Evolutionary conservation across 2,113 vertebrate species (phyloP).

Genomic region (Vulpes lagopus): DNA sequence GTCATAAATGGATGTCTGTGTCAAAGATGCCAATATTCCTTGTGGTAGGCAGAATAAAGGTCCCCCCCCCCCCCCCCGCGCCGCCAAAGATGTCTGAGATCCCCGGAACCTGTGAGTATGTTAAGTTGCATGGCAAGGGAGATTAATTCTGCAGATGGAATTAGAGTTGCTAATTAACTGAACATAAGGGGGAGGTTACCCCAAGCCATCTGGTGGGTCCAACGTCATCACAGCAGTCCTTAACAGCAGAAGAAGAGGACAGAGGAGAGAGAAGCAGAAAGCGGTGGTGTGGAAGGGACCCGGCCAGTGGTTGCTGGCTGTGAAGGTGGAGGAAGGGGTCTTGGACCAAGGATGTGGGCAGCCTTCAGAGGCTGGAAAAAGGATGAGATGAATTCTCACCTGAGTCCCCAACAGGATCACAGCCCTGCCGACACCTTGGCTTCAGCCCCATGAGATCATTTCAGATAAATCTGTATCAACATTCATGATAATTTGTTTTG

Average conservation of each 20-base stretch:
- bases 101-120: background rate
- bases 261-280: background rate
- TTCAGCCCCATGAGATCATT: background rate
- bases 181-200: background rate
- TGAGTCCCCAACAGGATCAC: background rate
- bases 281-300: background rate
- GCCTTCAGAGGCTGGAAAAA: background rate
- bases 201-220: background rate
- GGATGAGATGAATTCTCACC: background rate
- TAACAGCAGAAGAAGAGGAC: background rate
- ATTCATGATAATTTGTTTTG: background rate
- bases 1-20: background rate
- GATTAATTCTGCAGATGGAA: no score
- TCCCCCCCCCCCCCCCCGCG: background rate
- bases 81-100: fast-evolving
- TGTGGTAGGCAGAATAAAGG: no score
- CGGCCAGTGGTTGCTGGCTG: background rate
- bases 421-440: no score
- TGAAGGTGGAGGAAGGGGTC: background rate
- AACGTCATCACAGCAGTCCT: background rate
- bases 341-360: background rate
- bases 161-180: background rate
- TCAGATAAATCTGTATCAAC: background rate
- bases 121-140: background rate
- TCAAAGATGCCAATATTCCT: background rate